These are phyloP conservation scores for Acinonyx jubatus DNA, from an alignment of 2,113 vertebrate genomes.

Conservation along the genomic window DNA sequence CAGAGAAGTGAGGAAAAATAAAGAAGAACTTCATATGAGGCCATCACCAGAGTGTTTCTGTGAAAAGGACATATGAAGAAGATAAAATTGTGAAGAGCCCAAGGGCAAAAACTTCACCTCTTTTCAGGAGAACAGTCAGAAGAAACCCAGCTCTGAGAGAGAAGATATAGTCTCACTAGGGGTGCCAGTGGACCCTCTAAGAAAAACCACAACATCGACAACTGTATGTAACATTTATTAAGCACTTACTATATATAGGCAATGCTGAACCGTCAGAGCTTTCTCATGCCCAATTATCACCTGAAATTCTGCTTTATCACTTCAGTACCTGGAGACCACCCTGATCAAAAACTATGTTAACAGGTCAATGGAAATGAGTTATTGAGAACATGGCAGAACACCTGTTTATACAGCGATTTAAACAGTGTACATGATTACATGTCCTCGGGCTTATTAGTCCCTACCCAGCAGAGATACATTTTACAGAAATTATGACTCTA, in stretches of 20 bases:
- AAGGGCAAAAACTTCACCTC: not conserved
- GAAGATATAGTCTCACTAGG: not conserved
- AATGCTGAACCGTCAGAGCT: not conserved
- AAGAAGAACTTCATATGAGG: not conserved
- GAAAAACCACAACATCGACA: not conserved
- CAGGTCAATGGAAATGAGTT: not conserved
- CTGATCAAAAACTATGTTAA: not conserved
- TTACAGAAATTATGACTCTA: conserved; percentile 20
- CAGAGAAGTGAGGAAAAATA: not conserved
- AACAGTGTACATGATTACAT: not conserved
- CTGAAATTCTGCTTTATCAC: not conserved
- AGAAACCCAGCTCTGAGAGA: not conserved
- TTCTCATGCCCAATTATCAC: not conserved
- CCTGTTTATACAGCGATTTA: conserved; percentile 4
- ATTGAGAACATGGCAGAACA: not conserved
- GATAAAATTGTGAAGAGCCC: not conserved
- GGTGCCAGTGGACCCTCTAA: not conserved
- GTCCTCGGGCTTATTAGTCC: conserved; percentile 31
- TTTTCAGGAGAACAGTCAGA: not conserved
- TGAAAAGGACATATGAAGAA: not conserved
- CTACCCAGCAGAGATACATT: not conserved
- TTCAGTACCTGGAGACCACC: not conserved
- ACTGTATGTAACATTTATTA: not conserved
- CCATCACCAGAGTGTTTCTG: not conserved
- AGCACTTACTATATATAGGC: not conserved